These are phyloP conservation scores for Amazona vittata DNA, from an alignment of 2,113 vertebrate species.

Conservation along the genomic window DNA sequence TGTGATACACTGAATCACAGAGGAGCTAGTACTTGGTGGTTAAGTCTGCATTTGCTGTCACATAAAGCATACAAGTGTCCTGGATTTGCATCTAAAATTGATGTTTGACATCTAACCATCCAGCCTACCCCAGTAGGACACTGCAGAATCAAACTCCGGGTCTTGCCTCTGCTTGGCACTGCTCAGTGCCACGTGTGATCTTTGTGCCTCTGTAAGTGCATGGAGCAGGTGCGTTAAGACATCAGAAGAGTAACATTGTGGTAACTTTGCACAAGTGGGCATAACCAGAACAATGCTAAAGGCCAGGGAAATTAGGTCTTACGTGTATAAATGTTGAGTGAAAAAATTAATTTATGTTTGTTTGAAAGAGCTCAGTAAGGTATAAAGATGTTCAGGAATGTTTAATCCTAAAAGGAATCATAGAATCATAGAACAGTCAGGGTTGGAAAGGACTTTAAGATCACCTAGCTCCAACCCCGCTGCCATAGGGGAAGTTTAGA, in stretches of 20 bases:
- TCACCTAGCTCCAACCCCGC: too few species aligned
- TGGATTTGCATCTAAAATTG: background rate
- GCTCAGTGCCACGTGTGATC: background rate
- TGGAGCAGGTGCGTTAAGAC: background rate
- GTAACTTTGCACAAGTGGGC: background rate
- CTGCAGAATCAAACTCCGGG: background rate
- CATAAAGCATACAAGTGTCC: background rate
- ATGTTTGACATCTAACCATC: background rate
- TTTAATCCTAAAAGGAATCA: conserved; percentile 18
- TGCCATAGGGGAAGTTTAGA: too few species aligned
- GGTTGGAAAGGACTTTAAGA: too few species aligned
- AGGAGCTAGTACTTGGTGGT: background rate
- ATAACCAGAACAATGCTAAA: background rate
- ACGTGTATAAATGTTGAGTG: background rate
- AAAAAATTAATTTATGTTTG: background rate
- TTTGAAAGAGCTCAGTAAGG: conserved; percentile 27
- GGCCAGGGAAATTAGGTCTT: background rate
- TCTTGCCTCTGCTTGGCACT: background rate
- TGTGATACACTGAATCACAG: background rate
- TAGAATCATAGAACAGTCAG: too few species aligned
- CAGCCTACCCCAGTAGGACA: background rate
- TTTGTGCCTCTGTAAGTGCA: background rate
- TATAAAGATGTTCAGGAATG: conserved; percentile 13
- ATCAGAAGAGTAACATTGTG: background rate
- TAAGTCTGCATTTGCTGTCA: background rate